These are phyloP conservation scores for Potorous gilbertii DNA, from an alignment of 2,797 vertebrate genomes.

Conservation along the genomic window DNA sequence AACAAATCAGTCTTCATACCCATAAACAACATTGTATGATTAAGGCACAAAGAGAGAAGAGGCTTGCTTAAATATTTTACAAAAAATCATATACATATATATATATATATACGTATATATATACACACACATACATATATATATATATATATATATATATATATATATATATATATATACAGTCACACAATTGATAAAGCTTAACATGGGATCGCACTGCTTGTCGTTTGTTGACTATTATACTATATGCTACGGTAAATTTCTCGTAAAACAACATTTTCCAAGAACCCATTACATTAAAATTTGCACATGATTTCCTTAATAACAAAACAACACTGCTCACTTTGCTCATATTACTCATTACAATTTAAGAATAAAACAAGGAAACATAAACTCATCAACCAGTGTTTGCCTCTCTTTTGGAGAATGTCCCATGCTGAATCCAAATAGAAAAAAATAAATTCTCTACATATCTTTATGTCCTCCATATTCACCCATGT, in stretches of 20 bases:
- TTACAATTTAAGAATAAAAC: neutral
- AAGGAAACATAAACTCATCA: neutral
- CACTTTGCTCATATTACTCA: neutral
- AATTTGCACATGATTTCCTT: neutral
- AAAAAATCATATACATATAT: too few relatives aligned
- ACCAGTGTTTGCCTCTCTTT: neutral
- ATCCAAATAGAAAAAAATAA: neutral
- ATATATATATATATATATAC: neutral
- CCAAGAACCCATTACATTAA: neutral
- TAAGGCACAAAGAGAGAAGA: neutral
- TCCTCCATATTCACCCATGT: neutral
- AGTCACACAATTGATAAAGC: neutral
- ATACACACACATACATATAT: too few relatives aligned
- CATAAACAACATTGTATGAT: neutral
- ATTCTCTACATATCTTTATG: neutral
- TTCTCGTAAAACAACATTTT: neutral
- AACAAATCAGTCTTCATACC: neutral
- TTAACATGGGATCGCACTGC: neutral
- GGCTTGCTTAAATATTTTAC: neutral
- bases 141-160: too few relatives aligned
- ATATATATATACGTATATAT: too few relatives aligned
- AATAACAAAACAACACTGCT: neutral
- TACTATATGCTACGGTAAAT: neutral
- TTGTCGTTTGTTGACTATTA: neutral
- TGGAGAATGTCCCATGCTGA: neutral